Conservation (phyloP, 2,888 invertebrate species). For the Sthenelais limicola region DNA sequence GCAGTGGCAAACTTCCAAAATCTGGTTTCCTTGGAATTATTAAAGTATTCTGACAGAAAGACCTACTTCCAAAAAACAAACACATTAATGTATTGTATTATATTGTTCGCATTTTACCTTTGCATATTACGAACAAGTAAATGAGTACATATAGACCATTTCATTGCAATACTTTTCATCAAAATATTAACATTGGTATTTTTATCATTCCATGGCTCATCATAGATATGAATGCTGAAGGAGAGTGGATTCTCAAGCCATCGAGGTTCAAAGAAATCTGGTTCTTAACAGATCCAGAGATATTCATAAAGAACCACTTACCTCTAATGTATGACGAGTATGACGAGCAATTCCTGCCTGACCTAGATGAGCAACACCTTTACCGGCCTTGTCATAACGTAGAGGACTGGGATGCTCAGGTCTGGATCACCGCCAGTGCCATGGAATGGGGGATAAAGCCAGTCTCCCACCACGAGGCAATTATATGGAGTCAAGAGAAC, state of each 20-base stretch:
- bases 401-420: background rate
- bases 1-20: too few species aligned
- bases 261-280: conserved; percentile 7
- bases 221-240: background rate
- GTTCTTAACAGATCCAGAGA: conserved; percentile 27
- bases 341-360: background rate
- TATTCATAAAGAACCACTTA: conserved; percentile 8
- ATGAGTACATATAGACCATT: too few species aligned
- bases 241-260: background rate
- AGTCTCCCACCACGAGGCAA: background rate
- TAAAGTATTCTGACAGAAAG: too few species aligned
- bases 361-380: conserved; percentile 16
- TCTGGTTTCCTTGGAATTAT: too few species aligned
- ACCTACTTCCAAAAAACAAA: too few species aligned
- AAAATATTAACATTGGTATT: too few species aligned
- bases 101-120: too few species aligned
- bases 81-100: too few species aligned
- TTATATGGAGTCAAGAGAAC: background rate
- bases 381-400: background rate
- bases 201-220: too few species aligned
- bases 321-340: background rate
- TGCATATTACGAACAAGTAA: too few species aligned
- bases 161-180: too few species aligned
- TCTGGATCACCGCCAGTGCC: background rate
- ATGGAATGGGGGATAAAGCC: conserved; percentile 21